These are phyloP conservation scores for Drosophila mulleri DNA, from an alignment of 2,888 invertebrate genomes.

Conservation along the genomic window DNA sequence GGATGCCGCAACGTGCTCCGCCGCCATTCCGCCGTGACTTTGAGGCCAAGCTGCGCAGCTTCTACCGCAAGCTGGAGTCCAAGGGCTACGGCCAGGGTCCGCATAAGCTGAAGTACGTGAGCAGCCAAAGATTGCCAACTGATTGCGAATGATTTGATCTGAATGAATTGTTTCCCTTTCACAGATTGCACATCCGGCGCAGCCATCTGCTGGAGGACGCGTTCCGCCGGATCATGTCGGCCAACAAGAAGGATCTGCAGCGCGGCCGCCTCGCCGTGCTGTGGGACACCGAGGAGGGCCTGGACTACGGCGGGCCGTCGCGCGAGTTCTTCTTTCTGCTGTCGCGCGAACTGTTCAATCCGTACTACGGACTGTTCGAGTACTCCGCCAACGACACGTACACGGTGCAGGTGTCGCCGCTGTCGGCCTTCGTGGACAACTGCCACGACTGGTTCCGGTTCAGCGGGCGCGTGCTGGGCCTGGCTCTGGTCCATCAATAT, in stretches of 20 bases:
- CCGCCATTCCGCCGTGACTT: constrained; percentile 97
- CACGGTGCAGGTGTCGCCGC: constrained; percentile 97
- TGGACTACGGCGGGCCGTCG: constrained; percentile 99
- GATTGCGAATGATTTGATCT: neutral
- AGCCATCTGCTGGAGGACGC: constrained; percentile 98
- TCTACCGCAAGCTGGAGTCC: constrained; percentile 97
- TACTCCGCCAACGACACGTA: constrained; percentile 99
- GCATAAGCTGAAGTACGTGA: constrained; percentile 94
- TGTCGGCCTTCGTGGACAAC: constrained; percentile 98
- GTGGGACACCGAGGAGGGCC: constrained; percentile 97
- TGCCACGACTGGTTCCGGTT: constrained; percentile 99
- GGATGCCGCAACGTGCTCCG: constrained; percentile 91
- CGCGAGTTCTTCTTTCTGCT: constrained; percentile 98
- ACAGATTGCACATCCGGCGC: constrained; percentile 95
- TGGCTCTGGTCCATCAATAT: constrained; percentile 98
- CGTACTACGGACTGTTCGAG: constrained; percentile 98
- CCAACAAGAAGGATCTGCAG: constrained; percentile 97
- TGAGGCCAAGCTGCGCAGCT: constrained; percentile 96
- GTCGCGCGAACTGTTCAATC: constrained; percentile 98
- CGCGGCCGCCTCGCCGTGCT: constrained; percentile 97
- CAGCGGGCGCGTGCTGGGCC: constrained; percentile 96
- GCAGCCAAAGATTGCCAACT: too few relatives aligned
- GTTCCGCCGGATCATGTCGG: constrained; percentile 97
- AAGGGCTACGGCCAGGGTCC: constrained; percentile 99
- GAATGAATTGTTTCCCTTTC: neutral